Conservation (phyloP, 1,140 invertebrate species). For the Formica exsecta region DNA sequence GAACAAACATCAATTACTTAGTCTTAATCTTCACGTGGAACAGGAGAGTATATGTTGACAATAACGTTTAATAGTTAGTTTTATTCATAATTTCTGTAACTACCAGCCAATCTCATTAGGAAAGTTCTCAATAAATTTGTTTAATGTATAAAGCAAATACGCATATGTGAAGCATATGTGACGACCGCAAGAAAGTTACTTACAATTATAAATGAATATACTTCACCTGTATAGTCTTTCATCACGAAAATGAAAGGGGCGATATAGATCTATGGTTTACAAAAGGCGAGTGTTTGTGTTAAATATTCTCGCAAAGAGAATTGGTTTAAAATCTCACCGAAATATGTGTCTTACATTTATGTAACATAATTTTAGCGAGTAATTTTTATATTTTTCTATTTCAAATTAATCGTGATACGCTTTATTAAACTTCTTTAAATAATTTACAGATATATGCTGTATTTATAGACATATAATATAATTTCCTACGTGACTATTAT, state of each 20-base stretch:
- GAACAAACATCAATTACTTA: conserved; percentile 27
- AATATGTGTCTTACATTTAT: not conserved
- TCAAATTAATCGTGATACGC: too few species aligned
- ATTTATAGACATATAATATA: not conserved
- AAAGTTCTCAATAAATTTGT: conserved; percentile 28
- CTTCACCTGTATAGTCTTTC: not conserved
- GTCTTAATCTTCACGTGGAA: not conserved
- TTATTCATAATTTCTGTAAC: not conserved
- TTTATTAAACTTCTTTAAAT: too few species aligned
- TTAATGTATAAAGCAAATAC: not conserved
- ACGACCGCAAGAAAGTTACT: not conserved
- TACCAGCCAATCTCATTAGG: conserved; percentile 1
- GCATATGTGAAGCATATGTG: not conserved
- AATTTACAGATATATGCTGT: too few species aligned
- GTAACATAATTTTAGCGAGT: not conserved
- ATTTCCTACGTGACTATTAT: not conserved
- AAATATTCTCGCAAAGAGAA: conserved; percentile 21
- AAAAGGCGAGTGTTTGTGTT: conserved; percentile 1
- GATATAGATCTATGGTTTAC: conserved; percentile 11
- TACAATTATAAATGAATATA: not conserved
- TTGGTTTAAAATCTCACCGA: not conserved
- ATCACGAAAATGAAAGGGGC: conserved; percentile 19
- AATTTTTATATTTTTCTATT: not conserved
- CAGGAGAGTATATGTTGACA: not conserved
- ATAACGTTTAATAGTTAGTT: conserved; percentile 21